Percentiles rank a stretch among this genome's conserved stretches.
Conservation (phyloP, 2,797 vertebrate species). For the Loriculus beryllinus region DNA sequence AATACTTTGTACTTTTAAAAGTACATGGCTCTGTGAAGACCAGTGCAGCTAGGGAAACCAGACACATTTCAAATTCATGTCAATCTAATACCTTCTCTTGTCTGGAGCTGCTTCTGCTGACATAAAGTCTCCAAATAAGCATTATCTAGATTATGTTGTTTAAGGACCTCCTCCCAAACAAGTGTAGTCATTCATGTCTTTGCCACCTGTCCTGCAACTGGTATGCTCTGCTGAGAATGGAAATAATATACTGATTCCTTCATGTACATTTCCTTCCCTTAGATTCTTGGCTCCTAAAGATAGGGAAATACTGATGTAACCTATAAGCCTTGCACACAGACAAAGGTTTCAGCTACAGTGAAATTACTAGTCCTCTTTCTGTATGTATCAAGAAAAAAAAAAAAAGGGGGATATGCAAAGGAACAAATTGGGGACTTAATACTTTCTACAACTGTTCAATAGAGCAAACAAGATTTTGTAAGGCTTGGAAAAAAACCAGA, state of each 20-base stretch:
- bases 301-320: neutral
- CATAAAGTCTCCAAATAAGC: neutral
- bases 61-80: neutral
- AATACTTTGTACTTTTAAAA: neutral
- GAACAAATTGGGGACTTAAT: neutral
- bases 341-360: neutral
- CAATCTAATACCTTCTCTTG: neutral
- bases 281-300: neutral
- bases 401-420: neutral
- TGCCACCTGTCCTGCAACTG: neutral
- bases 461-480: neutral
- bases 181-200: neutral
- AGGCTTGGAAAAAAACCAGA: neutral
- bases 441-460: neutral
- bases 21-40: neutral
- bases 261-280: neutral
- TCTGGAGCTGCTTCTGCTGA: neutral
- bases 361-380: neutral
- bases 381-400: rapidly evolving
- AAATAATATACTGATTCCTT: neutral
- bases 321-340: neutral
- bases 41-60: neutral
- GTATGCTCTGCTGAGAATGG: neutral
- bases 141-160: neutral
- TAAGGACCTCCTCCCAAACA: neutral